Conservation (phyloP, 1,140 invertebrate species). For the Zaprionus davidi region DNA sequence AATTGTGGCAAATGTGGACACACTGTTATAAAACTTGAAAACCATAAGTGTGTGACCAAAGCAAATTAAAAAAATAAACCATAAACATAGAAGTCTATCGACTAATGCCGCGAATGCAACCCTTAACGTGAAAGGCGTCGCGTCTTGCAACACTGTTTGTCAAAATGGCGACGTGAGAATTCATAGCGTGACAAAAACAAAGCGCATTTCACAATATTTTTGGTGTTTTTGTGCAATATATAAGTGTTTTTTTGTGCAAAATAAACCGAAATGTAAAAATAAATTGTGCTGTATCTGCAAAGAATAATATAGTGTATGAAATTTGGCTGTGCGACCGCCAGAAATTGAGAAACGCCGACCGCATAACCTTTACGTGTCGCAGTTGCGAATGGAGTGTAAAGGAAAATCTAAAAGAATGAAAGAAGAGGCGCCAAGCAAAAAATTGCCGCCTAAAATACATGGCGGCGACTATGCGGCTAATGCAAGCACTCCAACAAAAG, state of each 20-base stretch:
- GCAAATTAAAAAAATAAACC: not conserved
- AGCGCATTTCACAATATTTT: slow-evolving; percentile 78
- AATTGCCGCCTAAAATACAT: slow-evolving; percentile 83
- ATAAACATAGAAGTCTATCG: slow-evolving; percentile 17
- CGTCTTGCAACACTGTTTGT: slow-evolving; percentile 67
- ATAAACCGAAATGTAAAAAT: slow-evolving; percentile 56
- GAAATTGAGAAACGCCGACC: slow-evolving; percentile 71
- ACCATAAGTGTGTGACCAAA: slow-evolving; percentile 37
- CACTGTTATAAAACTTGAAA: slow-evolving; percentile 37
- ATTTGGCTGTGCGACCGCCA: slow-evolving; percentile 28
- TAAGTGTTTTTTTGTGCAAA: slow-evolving; percentile 67
- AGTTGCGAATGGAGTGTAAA: slow-evolving; percentile 76
- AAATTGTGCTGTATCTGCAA: slow-evolving; percentile 42
- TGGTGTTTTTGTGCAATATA: slow-evolving; percentile 59
- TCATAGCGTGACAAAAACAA: slow-evolving; percentile 79
- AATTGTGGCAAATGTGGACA: slow-evolving; percentile 41
- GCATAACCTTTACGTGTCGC: slow-evolving; percentile 79
- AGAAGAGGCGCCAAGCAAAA: slow-evolving; percentile 82
- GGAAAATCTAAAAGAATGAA: slow-evolving; percentile 77
- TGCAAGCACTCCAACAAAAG: slow-evolving; percentile 68
- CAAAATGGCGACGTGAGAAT: slow-evolving; percentile 78
- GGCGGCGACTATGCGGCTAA: slow-evolving; percentile 52
- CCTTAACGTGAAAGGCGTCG: slow-evolving; percentile 33
- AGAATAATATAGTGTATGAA: slow-evolving; percentile 46
- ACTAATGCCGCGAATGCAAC: slow-evolving; percentile 11